These are phyloP conservation scores for Nezara viridula DNA, from an alignment of 2,888 invertebrate genomes.

Conservation along the genomic window DNA sequence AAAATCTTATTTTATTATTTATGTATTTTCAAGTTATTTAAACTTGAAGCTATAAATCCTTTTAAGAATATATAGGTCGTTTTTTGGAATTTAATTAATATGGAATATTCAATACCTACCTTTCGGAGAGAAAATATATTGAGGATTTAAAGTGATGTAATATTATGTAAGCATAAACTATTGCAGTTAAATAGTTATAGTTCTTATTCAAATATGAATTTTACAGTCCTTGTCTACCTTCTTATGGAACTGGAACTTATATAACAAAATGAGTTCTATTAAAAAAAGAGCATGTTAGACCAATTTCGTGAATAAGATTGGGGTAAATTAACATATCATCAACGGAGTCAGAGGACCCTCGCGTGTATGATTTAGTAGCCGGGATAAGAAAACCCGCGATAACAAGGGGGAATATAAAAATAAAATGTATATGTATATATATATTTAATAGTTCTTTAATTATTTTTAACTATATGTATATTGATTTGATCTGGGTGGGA, in stretches of 20 bases:
- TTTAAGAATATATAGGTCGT: too few species aligned
- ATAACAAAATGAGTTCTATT: neutral
- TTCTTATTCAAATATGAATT: neutral
- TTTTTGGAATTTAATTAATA: too few species aligned
- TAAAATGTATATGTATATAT: neutral
- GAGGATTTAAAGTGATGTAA: too few species aligned
- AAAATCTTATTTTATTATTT: too few species aligned
- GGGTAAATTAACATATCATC: conserved; percentile 12
- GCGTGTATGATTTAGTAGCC: neutral
- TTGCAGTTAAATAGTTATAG: neutral
- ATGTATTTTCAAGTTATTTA: too few species aligned
- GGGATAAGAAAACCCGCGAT: neutral
- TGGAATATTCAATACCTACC: too few species aligned
- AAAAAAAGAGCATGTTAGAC: neutral
- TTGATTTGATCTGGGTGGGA: too few species aligned
- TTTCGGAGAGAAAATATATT: too few species aligned
- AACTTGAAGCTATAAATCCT: too few species aligned
- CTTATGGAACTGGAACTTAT: neutral
- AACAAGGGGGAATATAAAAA: neutral
- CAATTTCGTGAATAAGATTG: neutral
- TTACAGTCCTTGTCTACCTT: neutral
- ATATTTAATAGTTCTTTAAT: too few species aligned
- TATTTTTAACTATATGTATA: too few species aligned
- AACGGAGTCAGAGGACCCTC: neutral
- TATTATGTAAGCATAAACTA: too few species aligned